Conservation (phyloP, 1,140 invertebrate genomes). For the Diorhabda elongata region DNA sequence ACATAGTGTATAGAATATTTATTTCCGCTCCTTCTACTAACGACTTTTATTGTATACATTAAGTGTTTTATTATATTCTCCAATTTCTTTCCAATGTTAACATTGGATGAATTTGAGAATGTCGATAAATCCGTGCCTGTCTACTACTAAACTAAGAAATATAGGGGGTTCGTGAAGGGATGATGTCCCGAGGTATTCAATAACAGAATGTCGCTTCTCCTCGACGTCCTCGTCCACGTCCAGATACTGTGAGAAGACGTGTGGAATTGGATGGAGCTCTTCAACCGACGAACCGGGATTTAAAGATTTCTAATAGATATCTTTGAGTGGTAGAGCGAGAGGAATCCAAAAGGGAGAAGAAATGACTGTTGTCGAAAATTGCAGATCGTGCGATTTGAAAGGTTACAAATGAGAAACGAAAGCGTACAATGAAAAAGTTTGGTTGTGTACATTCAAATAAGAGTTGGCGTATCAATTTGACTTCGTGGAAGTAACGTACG, state of each 20-base stretch:
- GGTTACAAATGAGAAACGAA: too few species aligned
- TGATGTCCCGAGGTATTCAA: slow-evolving; percentile 37
- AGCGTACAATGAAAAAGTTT: too few species aligned
- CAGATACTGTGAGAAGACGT: slow-evolving; percentile 35
- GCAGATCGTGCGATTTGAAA: background rate
- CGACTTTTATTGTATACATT: too few species aligned
- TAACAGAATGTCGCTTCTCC: slow-evolving; percentile 40
- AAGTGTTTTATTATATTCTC: too few species aligned
- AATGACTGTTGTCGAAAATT: background rate
- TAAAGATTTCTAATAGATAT: slow-evolving; percentile 51
- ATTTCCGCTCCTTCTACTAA: too few species aligned
- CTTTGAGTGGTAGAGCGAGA: slow-evolving; percentile 39
- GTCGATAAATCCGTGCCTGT: background rate
- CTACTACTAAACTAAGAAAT: background rate
- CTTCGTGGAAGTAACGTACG: too few species aligned
- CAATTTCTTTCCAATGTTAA: too few species aligned
- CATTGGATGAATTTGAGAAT: background rate
- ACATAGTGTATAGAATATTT: too few species aligned
- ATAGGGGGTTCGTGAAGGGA: background rate
- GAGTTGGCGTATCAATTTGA: too few species aligned
- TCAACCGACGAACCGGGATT: slow-evolving; percentile 40
- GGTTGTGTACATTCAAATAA: too few species aligned
- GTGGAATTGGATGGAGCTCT: slow-evolving; percentile 40
- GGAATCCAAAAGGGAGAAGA: background rate
- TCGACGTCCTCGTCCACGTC: slow-evolving; percentile 19